Base-by-base conservation (phyloP, 1,140 invertebrate genomes). In the Tyrophagus putrescentiae region DNA sequence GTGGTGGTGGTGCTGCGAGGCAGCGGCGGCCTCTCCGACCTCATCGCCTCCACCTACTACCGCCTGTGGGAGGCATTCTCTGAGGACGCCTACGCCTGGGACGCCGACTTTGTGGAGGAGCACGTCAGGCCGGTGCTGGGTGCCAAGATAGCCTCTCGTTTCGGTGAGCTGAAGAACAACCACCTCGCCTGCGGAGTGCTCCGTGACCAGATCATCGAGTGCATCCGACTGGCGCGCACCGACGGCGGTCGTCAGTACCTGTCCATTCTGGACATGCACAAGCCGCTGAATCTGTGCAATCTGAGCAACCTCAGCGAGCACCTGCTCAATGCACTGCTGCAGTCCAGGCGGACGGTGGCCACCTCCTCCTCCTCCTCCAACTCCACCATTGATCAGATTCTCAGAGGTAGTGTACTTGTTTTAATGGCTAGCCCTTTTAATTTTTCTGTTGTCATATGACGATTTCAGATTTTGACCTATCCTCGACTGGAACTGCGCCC, bases 401-500 rank as follows among this genome's bases (percentile, higher is more conserved):
- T n/a, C 4, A 60, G 41, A 60, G 31, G 53, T 57, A 34, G 21
- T 36, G 32, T 1, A 44, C 0, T 44, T 44, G 4, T 25, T 5
- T 7, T 56, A 29, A 65, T 69, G n/a, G 59, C 65, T 25, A 44
- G 25, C 13, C 67, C 62, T n/a, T n/a, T n/a, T n/a, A n/a, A 42
- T 23, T 57, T 16, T 52, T 33, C 45, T 11, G 28, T 11, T 11
- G 42, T 32, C 31, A 60, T 9, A 53, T 41, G 53, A 31, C 57
- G 18, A 45, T 72, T 25, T 70, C 72, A 64, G 69, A 73, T 53
- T 60, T 75, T 1, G 69, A 70, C 33, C 66, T 75, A 18, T 71
- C 6, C 48, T 76, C 25, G 72, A 75, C 60, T 76, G 74, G 74
- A 76, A 76, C 61, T 66, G 70, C 60, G 69, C 72, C 6, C 69